phyloP scores from a whole-genome alignment of 2,888 invertebrate species.

The Quadriops clusia region DNA sequence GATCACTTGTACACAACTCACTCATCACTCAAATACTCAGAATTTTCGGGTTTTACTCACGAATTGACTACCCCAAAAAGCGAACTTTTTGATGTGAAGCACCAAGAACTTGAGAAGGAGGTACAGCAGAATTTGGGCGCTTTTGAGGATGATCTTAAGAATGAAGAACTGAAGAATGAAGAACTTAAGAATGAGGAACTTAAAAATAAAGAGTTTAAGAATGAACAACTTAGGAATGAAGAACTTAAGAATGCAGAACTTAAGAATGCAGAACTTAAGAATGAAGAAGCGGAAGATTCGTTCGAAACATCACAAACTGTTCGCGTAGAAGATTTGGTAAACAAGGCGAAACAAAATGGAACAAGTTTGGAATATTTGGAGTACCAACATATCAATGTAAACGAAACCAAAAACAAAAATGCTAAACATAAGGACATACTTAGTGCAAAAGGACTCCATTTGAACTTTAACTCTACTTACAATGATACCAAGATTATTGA shows the following conservation, averaged over 20 bases:
- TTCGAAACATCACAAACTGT: too few species aligned
- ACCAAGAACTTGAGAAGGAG: slow-evolving; percentile 41
- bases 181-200: slow-evolving; percentile 7
- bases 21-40: slow-evolving; percentile 10
- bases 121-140: slow-evolving; percentile 11
- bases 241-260: too few species aligned
- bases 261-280: too few species aligned
- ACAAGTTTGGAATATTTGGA: slow-evolving; percentile 26
- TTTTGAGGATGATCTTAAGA: slow-evolving; percentile 15
- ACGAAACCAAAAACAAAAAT: slow-evolving; percentile 24
- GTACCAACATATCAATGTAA: slow-evolving; percentile 23
- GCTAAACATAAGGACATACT: slow-evolving; percentile 27
- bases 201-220: slow-evolving; percentile 8
- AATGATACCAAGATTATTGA: slow-evolving; percentile 45
- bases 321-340: slow-evolving; percentile 20
- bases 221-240: too few species aligned
- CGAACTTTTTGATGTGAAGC: slow-evolving; percentile 38
- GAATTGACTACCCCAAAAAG: slow-evolving; percentile 40
- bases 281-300: too few species aligned
- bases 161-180: slow-evolving; percentile 11
- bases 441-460: slow-evolving; percentile 37
- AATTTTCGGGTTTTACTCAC: slow-evolving; percentile 2
- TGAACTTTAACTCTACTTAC: slow-evolving; percentile 40
- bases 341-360: slow-evolving; percentile 21
- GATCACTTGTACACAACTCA: slow-evolving; percentile 12